phyloP scores from a whole-genome alignment of 2,113 vertebrate species.

The Channa argus region DNA sequence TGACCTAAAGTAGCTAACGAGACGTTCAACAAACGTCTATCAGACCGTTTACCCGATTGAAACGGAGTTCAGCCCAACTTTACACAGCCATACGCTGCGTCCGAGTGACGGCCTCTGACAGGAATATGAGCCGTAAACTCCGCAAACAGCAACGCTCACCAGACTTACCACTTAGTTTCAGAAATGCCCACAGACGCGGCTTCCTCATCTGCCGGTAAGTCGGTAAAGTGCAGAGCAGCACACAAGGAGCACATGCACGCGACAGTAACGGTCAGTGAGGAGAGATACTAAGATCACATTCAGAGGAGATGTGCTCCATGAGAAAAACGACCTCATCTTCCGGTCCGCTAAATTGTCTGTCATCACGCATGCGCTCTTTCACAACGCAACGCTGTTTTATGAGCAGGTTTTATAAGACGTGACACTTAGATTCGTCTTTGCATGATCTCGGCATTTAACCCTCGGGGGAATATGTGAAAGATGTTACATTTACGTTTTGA shows the following conservation, averaged over 20 bases:
- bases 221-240: background rate
- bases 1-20: background rate
- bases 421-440: too few species aligned
- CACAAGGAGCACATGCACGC: constrained; percentile 26
- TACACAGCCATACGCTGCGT: background rate
- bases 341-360: background rate
- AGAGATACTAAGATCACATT: background rate
- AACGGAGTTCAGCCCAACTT: too few species aligned
- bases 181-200: background rate
- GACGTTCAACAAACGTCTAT: background rate
- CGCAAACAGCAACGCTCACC: background rate
- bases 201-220: constrained; percentile 34
- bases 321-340: constrained; percentile 5
- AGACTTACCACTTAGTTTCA: constrained; percentile 7
- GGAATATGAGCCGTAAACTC: background rate
- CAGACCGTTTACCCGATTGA: background rate
- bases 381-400: too few species aligned
- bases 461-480: background rate
- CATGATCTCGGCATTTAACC: too few species aligned
- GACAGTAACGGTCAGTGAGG: constrained; percentile 52
- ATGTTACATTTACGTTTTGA: background rate
- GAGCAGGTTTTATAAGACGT: background rate
- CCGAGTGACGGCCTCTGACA: background rate
- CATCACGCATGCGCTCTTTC: background rate
- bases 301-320: background rate